Percentiles rank a stretch among this genome's conserved stretches.
These are phyloP conservation scores for Hybognathus amarus DNA, from an alignment of 2,797 vertebrate species.

Conservation along the genomic window DNA sequence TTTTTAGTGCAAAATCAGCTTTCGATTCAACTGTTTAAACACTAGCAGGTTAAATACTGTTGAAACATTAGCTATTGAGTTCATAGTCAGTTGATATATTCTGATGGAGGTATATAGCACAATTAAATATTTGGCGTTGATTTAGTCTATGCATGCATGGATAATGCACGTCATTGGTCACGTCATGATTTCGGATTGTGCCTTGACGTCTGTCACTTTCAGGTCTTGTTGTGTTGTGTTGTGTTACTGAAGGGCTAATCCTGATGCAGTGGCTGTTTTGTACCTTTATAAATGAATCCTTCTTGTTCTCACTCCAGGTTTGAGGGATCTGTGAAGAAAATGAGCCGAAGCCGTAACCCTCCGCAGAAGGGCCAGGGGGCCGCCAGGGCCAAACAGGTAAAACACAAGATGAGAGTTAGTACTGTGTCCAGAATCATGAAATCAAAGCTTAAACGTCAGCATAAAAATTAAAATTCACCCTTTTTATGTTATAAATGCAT, in stretches of 20 bases:
- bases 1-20: background rate
- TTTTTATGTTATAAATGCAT: background rate
- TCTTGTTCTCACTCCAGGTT: slow-evolving; percentile 21
- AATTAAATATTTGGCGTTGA: background rate
- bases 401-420: background rate
- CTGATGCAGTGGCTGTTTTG: background rate
- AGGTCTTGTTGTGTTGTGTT: background rate
- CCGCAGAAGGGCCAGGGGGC: slow-evolving; percentile 79
- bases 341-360: slow-evolving; percentile 79
- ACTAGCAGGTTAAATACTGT: background rate
- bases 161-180: background rate
- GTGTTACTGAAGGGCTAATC: background rate
- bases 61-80: background rate
- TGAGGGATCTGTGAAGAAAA: slow-evolving; percentile 51
- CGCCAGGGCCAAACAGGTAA: slow-evolving; percentile 81
- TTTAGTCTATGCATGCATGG: background rate
- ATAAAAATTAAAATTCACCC: background rate
- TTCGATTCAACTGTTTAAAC: background rate
- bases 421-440: background rate
- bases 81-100: background rate
- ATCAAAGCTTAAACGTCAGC: background rate
- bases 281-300: background rate
- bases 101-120: background rate
- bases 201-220: background rate
- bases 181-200: background rate